phyloP scores from a whole-genome alignment of 2,888 invertebrate genomes.

The Hymenopus coronatus region DNA sequence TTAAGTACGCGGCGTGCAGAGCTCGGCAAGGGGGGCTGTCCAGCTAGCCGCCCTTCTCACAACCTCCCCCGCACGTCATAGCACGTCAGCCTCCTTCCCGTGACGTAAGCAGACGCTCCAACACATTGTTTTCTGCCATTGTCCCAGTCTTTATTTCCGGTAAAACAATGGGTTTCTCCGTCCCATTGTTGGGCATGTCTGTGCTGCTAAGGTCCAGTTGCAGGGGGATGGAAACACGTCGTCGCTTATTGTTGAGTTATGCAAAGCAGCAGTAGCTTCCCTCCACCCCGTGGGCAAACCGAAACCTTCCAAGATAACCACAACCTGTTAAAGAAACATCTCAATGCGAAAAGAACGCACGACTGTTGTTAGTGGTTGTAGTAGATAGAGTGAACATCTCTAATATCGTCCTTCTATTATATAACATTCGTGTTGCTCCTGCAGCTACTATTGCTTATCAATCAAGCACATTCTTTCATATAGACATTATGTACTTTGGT shows the following conservation, averaged over 20 bases:
- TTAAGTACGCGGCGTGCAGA: background rate
- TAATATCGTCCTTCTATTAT: no score
- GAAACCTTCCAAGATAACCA: background rate
- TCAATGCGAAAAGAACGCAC: background rate
- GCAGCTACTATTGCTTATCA: no score
- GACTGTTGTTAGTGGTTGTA: no score
- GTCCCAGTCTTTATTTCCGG: slow-evolving; percentile 28
- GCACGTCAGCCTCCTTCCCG: slow-evolving; percentile 1
- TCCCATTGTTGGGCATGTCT: slow-evolving; percentile 19
- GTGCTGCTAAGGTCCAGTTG: background rate
- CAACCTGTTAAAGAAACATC: background rate
- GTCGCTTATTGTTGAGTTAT: slow-evolving; percentile 17
- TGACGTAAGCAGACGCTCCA: slow-evolving; percentile 21
- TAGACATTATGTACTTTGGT: no score
- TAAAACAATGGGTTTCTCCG: slow-evolving; percentile 23
- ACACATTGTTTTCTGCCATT: slow-evolving; percentile 26
- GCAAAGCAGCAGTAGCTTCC: background rate
- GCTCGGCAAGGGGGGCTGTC: background rate
- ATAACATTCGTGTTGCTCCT: no score
- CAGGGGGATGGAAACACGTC: slow-evolving; percentile 10
- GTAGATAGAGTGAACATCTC: no score
- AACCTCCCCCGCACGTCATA: slow-evolving; percentile 4
- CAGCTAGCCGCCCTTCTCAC: background rate
- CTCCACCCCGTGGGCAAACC: background rate
- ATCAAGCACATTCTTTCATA: no score